Evolutionary conservation across 1,140 invertebrate species (phyloP).

Genomic region (Octopus bimaculoides): DNA sequence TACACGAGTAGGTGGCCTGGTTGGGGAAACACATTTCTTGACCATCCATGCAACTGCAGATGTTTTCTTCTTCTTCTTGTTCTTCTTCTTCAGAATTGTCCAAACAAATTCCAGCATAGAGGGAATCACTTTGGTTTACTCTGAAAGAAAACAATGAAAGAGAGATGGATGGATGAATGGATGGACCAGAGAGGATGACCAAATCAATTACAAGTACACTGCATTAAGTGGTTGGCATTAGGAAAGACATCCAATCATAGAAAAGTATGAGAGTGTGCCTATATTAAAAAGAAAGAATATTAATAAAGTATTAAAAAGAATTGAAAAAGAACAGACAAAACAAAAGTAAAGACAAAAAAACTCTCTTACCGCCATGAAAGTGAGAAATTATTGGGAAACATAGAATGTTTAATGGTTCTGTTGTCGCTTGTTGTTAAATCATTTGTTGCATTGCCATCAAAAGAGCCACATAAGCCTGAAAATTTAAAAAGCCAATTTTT

Average conservation of each 20-base stretch:
- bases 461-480: slow-evolving; percentile 45
- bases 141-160: background rate
- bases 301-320: too few species aligned
- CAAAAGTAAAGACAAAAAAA: too few species aligned
- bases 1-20: too few species aligned
- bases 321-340: too few species aligned
- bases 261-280: too few species aligned
- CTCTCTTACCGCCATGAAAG: slow-evolving; percentile 27
- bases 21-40: background rate
- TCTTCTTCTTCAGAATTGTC: background rate
- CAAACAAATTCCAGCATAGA: slow-evolving; percentile 6
- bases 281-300: too few species aligned
- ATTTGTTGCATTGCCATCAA: slow-evolving; percentile 32
- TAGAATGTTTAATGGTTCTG: background rate
- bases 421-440: slow-evolving; percentile 30
- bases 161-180: background rate
- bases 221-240: too few species aligned
- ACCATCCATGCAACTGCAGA: background rate
- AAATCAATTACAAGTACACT: too few species aligned
- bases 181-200: too few species aligned
- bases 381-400: slow-evolving; percentile 26
- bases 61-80: background rate
- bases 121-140: background rate
- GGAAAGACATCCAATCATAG: too few species aligned
- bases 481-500: background rate